Base-by-base conservation (phyloP, 2,888 invertebrate genomes). In the Meiosimyza decipiens region DNA sequence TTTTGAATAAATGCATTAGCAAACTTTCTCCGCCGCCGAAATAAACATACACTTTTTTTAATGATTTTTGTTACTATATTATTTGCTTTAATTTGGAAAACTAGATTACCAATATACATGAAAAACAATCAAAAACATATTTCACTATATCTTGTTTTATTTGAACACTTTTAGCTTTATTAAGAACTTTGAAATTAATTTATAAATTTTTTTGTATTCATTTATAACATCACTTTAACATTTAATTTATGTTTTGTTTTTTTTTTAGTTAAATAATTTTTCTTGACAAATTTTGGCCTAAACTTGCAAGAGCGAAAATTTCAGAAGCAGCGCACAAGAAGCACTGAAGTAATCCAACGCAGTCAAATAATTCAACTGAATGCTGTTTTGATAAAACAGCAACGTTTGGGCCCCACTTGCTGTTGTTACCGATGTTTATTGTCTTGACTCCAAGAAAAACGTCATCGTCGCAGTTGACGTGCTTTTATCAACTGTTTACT, bases 301-400 rank as follows among this genome's bases (percentile, higher is more conserved):
- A 18, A 13, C 40, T 40, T 40, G 40, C 40, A 40, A 40, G 9
- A 40, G 6, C 40, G 9, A 9, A 63, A 16, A 47, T 63, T 5
- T 33, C 49, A 67, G 15, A 50, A 13, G 18, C 64, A 18, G 64
- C 64, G 15, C 51, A 64, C 50, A 18, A 64, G 51, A 22, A 64
- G 51, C 52, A 60, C 52, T 65, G 70, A 52, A 68, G 74, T 70
- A 69, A 54, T 71, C 59, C 50, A 69, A 60, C 50, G 63, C 60
- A 66, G 50, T 47, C 59, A 62, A 70, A 67, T 67, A 66, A 62
- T 18, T 57, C 71, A 62, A 74, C 74, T 74, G 72, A 72, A n/a
- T 28, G 57, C 63, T 4, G 65, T 22, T 16, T 50, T 22, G 33
- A 57, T 18, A 47, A 70, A 49, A 16, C 64, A 66, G 33, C 65